A percentile compares a stretch with the other conserved stretches of the same genome.
phyloP scores from a whole-genome alignment of 1,140 invertebrate genomes.

The Pseudoatta argentina region DNA sequence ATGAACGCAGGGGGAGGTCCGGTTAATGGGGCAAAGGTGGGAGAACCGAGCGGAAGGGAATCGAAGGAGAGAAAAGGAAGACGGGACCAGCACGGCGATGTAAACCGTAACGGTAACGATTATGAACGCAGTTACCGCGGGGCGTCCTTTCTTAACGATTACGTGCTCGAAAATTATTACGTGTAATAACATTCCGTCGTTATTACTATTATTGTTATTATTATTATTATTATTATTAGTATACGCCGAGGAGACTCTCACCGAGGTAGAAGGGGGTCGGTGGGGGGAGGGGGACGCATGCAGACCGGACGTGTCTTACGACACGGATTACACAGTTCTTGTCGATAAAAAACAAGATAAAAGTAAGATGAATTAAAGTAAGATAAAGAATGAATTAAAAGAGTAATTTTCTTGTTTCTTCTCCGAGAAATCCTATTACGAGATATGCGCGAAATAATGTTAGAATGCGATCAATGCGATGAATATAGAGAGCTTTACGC shows the following conservation, averaged over 20 bases:
- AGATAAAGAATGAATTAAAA: slow-evolving; percentile 25
- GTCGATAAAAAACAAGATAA: slow-evolving; percentile 24
- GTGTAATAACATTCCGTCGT: slow-evolving; percentile 85
- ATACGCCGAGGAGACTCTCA: slow-evolving; percentile 39
- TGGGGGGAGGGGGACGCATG: background rate
- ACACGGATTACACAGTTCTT: slow-evolving; percentile 34
- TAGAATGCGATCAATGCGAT: background rate
- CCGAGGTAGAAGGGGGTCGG: background rate
- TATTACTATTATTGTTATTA: slow-evolving; percentile 82
- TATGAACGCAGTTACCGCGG: slow-evolving; percentile 86
- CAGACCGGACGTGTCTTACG: slow-evolving; percentile 57
- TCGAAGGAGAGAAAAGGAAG: slow-evolving; percentile 32
- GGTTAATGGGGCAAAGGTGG: slow-evolving; percentile 57
- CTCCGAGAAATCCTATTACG: background rate
- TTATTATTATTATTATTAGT: slow-evolving; percentile 79
- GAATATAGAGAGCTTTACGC: background rate
- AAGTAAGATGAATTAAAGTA: slow-evolving; percentile 35
- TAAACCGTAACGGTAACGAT: slow-evolving; percentile 87
- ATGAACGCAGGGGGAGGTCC: slow-evolving; percentile 53
- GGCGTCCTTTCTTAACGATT: slow-evolving; percentile 87
- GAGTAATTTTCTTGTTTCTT: background rate
- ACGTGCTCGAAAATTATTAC: slow-evolving; percentile 86
- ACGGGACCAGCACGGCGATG: slow-evolving; percentile 76
- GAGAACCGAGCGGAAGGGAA: slow-evolving; percentile 2
- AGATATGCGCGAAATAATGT: slow-evolving; percentile 23